These are phyloP conservation scores for Eretmochelys imbricata DNA, from an alignment of 2,113 vertebrate genomes.

Conservation along the genomic window DNA sequence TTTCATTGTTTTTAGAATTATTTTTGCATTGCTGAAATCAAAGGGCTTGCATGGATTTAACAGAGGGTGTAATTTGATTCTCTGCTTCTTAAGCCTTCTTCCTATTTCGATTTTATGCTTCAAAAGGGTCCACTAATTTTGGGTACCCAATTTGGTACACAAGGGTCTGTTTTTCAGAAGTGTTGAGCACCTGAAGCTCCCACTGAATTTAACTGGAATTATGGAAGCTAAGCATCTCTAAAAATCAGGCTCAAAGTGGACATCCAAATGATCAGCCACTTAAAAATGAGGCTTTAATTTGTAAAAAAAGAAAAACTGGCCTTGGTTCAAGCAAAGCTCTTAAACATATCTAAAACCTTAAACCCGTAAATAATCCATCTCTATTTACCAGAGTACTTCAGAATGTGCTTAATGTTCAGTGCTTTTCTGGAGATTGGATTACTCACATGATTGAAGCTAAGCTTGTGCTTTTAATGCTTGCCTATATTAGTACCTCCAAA, in stretches of 20 bases:
- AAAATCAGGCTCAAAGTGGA: not conserved
- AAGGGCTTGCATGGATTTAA: not conserved
- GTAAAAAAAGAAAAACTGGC: not conserved
- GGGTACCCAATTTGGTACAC: not conserved
- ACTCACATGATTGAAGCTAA: not conserved
- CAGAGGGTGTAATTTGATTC: not conserved
- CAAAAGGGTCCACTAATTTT: not conserved
- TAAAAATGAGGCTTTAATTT: not conserved
- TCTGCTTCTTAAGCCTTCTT: not conserved
- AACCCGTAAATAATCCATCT: not conserved
- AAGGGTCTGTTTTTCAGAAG: not conserved
- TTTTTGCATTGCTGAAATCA: slow-evolving; percentile 7
- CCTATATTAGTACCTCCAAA: not conserved
- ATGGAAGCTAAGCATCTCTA: not conserved
- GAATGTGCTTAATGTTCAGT: not conserved
- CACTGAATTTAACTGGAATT: not conserved
- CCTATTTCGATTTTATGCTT: slow-evolving; percentile 15
- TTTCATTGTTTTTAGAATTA: not conserved
- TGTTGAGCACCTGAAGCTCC: not conserved
- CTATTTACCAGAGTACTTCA: not conserved
- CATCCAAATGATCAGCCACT: not conserved
- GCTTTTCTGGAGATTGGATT: not conserved
- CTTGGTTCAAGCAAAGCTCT: not conserved
- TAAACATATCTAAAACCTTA: not conserved
- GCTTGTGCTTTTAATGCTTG: accelerated